phyloP scores from a whole-genome alignment of 2,888 invertebrate species.

The Torymus aiolomorphi region DNA sequence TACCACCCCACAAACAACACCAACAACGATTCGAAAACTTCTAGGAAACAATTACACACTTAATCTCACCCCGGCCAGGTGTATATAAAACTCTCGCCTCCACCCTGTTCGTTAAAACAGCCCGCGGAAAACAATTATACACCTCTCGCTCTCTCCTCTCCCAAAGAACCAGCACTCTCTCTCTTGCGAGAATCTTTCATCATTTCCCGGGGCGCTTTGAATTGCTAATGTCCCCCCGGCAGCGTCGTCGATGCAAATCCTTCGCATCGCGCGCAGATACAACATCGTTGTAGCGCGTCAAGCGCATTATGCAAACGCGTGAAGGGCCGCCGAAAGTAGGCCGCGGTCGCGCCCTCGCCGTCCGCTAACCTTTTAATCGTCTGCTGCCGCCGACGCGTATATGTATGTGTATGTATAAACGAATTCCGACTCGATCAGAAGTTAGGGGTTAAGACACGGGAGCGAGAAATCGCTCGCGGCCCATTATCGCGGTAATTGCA shows the following conservation, averaged over 20 bases:
- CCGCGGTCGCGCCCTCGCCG: conserved; percentile 5
- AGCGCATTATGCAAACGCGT: conserved; percentile 37
- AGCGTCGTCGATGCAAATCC: conserved; percentile 38
- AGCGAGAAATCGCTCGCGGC: conserved; percentile 59
- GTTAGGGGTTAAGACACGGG: conserved; percentile 39
- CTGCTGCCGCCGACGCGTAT: neutral
- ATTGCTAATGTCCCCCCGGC: conserved; percentile 36
- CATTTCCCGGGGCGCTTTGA: conserved; percentile 44
- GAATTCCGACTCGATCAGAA: neutral
- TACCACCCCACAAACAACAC: too few relatives aligned
- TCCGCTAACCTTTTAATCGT: conserved; percentile 16
- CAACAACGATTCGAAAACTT: too few relatives aligned
- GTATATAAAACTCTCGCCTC: too few relatives aligned
- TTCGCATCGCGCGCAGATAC: conserved; percentile 22
- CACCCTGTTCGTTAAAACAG: too few relatives aligned
- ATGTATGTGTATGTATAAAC: neutral
- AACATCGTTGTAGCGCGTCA: conserved; percentile 10
- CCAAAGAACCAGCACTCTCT: conserved; percentile 27
- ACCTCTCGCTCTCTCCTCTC: too few relatives aligned
- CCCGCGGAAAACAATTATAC: too few relatives aligned
- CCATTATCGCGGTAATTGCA: conserved; percentile 69
- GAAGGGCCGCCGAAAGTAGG: conserved; percentile 24
- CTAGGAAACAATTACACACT: too few relatives aligned
- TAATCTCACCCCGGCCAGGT: too few relatives aligned
- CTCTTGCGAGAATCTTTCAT: conserved; percentile 31